Evolutionary conservation across 2,797 vertebrate species (phyloP).

Genomic region (Merluccius polli): DNA sequence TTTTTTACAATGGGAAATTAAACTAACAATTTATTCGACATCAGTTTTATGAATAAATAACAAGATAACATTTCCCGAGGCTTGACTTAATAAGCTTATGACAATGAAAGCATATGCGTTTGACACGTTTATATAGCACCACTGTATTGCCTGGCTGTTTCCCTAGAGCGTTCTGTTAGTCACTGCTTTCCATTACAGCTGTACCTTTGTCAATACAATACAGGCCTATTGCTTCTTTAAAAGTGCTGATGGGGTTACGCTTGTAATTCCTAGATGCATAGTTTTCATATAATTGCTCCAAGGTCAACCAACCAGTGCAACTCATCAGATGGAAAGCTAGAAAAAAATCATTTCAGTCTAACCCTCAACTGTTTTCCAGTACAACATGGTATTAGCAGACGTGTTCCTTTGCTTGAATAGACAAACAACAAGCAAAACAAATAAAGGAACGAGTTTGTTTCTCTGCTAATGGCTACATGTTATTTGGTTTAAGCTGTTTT

Average conservation of each 20-base stretch:
- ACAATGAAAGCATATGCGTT: not conserved
- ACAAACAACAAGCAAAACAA: not conserved
- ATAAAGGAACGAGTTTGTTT: not conserved
- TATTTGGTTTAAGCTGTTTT: not conserved
- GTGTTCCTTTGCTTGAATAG: not conserved
- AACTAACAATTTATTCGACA: not conserved
- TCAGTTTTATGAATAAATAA: not conserved
- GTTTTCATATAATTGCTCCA: not conserved
- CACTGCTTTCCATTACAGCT: not conserved
- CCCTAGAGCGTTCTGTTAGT: not conserved
- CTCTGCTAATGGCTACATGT: not conserved
- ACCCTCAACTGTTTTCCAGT: not conserved
- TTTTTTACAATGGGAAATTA: not conserved
- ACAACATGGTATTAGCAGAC: not conserved
- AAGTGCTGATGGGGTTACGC: not conserved
- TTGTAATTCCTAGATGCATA: not conserved
- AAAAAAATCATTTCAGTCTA: not conserved
- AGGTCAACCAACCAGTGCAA: not conserved
- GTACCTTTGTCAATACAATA: not conserved
- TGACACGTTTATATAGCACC: not conserved
- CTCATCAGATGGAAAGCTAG: not conserved
- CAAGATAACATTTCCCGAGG: not conserved
- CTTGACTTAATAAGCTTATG: conserved; percentile 3
- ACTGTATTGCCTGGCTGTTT: not conserved
- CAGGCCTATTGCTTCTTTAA: not conserved